A percentile compares a stretch with the other conserved stretches of the same genome.
Conservation (phyloP, 2,888 invertebrate species). For the Augiades crinisus region DNA sequence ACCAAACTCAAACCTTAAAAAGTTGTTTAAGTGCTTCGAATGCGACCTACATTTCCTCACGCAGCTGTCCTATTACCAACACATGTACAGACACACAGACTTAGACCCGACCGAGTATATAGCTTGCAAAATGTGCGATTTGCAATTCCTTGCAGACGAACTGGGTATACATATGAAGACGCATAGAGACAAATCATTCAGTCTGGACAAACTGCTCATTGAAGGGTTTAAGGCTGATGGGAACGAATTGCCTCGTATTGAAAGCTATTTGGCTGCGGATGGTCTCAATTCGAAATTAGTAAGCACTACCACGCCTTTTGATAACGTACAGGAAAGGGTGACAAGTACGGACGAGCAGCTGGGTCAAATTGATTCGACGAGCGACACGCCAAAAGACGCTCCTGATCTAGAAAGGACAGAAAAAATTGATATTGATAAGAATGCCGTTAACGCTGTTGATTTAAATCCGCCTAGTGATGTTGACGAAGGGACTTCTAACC, state of each 20-base stretch:
- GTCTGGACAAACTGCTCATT: slow-evolving; percentile 43
- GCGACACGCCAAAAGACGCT: no score
- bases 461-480: no score
- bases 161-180: slow-evolving; percentile 44
- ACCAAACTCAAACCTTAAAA: background rate
- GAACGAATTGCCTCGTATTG: background rate
- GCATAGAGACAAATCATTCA: slow-evolving; percentile 45
- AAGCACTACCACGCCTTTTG: slow-evolving; percentile 46
- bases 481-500: no score
- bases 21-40: slow-evolving; percentile 41
- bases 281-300: slow-evolving; percentile 48
- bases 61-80: slow-evolving; percentile 43
- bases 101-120: slow-evolving; percentile 51
- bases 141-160: slow-evolving; percentile 47
- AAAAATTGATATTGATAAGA: no score
- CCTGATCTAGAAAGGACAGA: no score
- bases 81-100: slow-evolving; percentile 38
- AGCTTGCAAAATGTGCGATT: slow-evolving; percentile 53
- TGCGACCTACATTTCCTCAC: slow-evolving; percentile 53
- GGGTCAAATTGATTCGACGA: slow-evolving; percentile 12
- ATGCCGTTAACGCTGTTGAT: no score
- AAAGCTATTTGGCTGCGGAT: slow-evolving; percentile 44
- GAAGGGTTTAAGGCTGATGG: slow-evolving; percentile 41
- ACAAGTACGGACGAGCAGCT: slow-evolving; percentile 4
- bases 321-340: slow-evolving; percentile 21